Conservation (phyloP, 2,797 vertebrate genomes). For the Enteromius mattozi region DNA sequence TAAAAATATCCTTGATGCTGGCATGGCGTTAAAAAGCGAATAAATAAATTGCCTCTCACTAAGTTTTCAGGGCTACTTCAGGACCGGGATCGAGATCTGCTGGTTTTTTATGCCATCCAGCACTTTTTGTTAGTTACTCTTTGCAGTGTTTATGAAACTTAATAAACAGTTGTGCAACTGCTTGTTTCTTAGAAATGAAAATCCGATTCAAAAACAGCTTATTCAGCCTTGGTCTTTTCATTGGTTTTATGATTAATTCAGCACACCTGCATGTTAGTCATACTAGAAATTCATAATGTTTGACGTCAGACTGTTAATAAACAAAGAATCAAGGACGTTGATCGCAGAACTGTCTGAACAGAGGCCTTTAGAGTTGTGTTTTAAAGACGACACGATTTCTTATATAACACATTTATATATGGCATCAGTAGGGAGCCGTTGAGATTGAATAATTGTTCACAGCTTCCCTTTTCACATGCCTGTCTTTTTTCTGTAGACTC, state of each 20-base stretch:
- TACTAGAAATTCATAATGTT: background rate
- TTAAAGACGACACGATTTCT: background rate
- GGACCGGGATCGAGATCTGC: background rate
- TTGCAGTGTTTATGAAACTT: background rate
- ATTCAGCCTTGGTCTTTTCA: constrained; percentile 7
- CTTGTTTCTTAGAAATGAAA: background rate
- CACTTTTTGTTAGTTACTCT: background rate
- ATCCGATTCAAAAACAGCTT: background rate
- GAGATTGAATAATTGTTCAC: background rate
- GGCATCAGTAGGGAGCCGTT: background rate
- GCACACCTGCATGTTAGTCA: constrained; percentile 11
- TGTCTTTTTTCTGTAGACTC: constrained; percentile 75
- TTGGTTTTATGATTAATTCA: constrained; percentile 10
- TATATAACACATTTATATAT: background rate
- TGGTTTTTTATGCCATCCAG: background rate
- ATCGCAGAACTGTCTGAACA: background rate
- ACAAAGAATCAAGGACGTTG: background rate
- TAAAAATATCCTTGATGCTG: too few species aligned
- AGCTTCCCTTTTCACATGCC: background rate
- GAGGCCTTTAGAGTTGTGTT: background rate
- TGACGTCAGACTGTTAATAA: background rate
- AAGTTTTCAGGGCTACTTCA: background rate
- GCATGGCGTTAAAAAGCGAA: too few species aligned
- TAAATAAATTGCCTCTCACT: background rate
- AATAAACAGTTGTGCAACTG: background rate